Evolutionary conservation across 53 echinoderm and acorn worm species (phyloP).

Genomic region (Paelopatides confundens): DNA sequence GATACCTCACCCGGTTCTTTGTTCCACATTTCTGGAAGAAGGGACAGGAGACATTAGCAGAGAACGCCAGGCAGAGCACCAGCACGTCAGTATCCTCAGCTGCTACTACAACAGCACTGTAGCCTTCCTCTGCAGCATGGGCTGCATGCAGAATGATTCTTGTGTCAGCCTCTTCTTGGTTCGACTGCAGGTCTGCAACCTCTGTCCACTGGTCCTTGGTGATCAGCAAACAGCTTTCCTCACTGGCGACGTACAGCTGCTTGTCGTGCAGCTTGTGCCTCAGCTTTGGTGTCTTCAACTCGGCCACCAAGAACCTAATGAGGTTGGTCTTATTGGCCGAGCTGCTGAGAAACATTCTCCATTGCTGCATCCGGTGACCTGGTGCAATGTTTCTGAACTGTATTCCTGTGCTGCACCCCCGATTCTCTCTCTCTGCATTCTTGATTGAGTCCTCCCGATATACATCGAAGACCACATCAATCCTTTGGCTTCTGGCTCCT

Average conservation of each 20-base stretch:
- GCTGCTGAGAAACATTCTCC: slow-evolving; percentile 16
- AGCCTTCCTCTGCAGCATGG: background rate
- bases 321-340: background rate
- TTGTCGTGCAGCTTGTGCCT: slow-evolving; percentile 3
- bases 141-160: slow-evolving; percentile 50
- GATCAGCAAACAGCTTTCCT: background rate
- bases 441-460: slow-evolving; percentile 38
- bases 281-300: background rate
- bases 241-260: slow-evolving; percentile 40
- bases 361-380: slow-evolving; percentile 42
- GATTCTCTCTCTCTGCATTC: background rate
- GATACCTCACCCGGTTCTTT: slow-evolving; percentile 23
- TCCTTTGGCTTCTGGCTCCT: background rate
- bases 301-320: background rate
- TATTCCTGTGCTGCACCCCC: background rate
- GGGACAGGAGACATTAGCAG: background rate
- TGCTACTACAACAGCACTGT: background rate
- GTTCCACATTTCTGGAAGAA: slow-evolving; percentile 46
- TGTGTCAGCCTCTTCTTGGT: slow-evolving; percentile 68
- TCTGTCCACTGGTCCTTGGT: slow-evolving; percentile 6
- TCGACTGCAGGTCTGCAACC: background rate
- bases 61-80: slow-evolving; percentile 5
- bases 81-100: slow-evolving; percentile 53
- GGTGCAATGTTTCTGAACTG: background rate
- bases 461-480: slow-evolving; percentile 25